Conservation (phyloP, 2,797 vertebrate species). For the Sphenopsis melanotis region DNA sequence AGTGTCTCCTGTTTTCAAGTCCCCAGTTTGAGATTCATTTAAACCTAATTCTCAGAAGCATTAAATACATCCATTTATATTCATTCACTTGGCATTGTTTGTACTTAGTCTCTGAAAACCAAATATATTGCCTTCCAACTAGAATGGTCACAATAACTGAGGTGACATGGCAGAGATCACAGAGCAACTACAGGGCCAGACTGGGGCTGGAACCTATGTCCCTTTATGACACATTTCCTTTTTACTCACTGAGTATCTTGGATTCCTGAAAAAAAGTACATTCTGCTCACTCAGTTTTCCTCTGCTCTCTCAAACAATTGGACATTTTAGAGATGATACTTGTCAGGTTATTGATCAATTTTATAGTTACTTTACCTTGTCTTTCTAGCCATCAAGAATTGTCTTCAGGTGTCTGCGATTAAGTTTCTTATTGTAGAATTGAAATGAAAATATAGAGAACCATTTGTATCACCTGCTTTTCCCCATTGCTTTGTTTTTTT, state of each 20-base stretch:
- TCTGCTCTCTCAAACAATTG: background rate
- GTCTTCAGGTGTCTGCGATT: background rate
- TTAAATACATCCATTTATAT: conserved; percentile 5
- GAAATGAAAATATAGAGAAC: background rate
- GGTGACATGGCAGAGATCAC: background rate
- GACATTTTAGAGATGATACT: background rate
- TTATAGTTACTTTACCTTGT: background rate
- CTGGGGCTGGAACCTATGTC: background rate
- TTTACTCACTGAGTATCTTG: background rate
- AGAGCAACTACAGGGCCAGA: background rate
- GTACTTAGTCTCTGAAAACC: conserved; percentile 2
- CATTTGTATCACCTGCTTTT: conserved; percentile 57
- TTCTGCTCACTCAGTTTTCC: background rate
- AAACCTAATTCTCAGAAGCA: conserved; percentile 14
- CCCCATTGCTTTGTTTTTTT: background rate
- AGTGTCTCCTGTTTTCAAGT: background rate
- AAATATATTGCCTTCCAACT: background rate
- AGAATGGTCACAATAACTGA: background rate
- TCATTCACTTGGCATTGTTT: background rate
- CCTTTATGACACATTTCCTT: background rate
- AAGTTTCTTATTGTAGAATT: background rate
- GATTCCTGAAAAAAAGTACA: background rate
- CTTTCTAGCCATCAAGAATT: background rate
- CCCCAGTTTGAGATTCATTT: background rate
- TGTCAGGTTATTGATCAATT: background rate